Evolutionary conservation across 2,797 vertebrate genomes (phyloP).

Genomic region (Uromys caudimaculatus): DNA sequence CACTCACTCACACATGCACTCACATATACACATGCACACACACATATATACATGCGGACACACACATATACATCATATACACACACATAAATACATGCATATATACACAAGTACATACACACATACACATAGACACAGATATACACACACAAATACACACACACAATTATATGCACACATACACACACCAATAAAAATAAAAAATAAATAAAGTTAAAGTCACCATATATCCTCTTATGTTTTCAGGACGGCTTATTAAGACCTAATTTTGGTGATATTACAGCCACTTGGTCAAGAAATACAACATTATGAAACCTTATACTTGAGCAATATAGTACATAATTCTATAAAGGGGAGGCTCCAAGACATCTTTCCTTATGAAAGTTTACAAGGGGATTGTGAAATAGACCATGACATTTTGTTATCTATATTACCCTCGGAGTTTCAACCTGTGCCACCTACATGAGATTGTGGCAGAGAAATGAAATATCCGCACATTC

Average conservation of each 20-base stretch:
- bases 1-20: background rate
- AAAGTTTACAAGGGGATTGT: conserved; percentile 69
- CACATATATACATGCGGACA: background rate
- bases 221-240: background rate
- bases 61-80: background rate
- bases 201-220: background rate
- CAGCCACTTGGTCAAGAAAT: conserved; percentile 47
- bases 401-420: conserved; percentile 59
- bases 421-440: background rate
- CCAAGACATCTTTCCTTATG: conserved; percentile 1
- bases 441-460: conserved; percentile 73
- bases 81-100: accelerated
- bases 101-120: background rate
- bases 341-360: conserved; percentile 53
- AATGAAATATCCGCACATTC: conserved; percentile 45
- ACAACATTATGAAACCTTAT: background rate
- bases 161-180: background rate
- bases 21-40: background rate
- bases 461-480: conserved; percentile 41
- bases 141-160: background rate
- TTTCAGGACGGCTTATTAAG: conserved; percentile 4
- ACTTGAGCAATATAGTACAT: background rate
- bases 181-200: background rate
- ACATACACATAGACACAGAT: background rate
- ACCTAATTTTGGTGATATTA: background rate